Percentiles rank a stretch among this genome's conserved stretches.
These are phyloP conservation scores for Nesoenas mayeri DNA, from an alignment of 2,113 vertebrate genomes.

Conservation along the genomic window DNA sequence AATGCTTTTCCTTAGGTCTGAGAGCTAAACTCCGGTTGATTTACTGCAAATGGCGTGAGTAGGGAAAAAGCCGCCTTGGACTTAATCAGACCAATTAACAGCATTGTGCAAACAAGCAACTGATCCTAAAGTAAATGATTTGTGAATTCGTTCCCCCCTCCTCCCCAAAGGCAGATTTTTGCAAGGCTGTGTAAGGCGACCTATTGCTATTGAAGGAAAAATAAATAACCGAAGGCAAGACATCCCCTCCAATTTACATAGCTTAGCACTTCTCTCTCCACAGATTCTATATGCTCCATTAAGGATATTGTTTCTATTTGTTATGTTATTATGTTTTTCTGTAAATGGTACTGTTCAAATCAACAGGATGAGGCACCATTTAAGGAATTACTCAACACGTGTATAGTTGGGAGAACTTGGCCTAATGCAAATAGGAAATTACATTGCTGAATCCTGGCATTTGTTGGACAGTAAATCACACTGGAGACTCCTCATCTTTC, in stretches of 20 bases:
- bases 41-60: not conserved
- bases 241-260: not conserved
- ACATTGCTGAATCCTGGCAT: not conserved
- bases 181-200: not conserved
- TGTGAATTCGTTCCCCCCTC: not conserved
- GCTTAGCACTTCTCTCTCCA: not conserved
- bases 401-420: not conserved
- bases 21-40: not conserved
- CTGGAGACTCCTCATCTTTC: not conserved
- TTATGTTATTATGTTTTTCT: no score
- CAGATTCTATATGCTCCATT: not conserved
- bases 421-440: not conserved
- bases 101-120: not conserved
- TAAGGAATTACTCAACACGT: not conserved
- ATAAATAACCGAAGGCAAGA: not conserved
- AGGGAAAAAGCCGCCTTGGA: not conserved
- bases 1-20: rapidly evolving
- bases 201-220: not conserved
- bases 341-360: not conserved
- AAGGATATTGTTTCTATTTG: not conserved
- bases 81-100: not conserved
- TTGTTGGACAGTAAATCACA: slow-evolving; percentile 3
- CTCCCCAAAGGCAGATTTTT: not conserved
- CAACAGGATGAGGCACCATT: not conserved
- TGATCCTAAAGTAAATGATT: not conserved